phyloP scores from a whole-genome alignment of 2,113 vertebrate genomes.

The Onychorhynchus coronatus region DNA sequence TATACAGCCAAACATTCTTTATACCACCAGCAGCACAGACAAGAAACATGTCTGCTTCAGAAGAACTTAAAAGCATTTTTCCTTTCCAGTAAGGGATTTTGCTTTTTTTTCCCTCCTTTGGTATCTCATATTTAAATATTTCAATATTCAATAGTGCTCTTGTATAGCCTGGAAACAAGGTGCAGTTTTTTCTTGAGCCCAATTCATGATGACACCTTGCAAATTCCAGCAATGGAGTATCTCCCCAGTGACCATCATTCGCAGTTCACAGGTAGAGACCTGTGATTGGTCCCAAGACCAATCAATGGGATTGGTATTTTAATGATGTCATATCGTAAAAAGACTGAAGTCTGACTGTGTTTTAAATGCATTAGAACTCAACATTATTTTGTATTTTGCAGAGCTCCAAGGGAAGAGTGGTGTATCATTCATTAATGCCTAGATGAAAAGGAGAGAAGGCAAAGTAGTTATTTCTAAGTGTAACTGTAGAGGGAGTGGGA shows the following conservation, averaged over 20 bases:
- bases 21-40: background rate
- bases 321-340: background rate
- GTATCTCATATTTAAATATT: background rate
- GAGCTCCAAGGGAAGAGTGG: background rate
- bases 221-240: background rate
- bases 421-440: background rate
- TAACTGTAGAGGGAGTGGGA: background rate
- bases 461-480: background rate
- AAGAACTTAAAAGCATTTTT: background rate
- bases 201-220: accelerated
- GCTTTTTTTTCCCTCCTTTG: background rate
- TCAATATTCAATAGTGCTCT: background rate
- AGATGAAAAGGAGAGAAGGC: background rate
- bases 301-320: background rate
- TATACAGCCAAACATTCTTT: background rate
- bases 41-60: background rate
- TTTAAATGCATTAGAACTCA: background rate
- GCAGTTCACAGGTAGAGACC: too few relatives aligned
- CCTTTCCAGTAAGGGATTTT: background rate
- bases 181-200: background rate
- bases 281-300: too few relatives aligned
- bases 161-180: background rate
- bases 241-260: background rate
- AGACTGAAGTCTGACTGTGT: background rate
- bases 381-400: background rate